A percentile compares a stretch with the other conserved stretches of the same genome.
phyloP scores from a whole-genome alignment of 2,888 invertebrate species.

The Eristalinus sepulchralis region DNA sequence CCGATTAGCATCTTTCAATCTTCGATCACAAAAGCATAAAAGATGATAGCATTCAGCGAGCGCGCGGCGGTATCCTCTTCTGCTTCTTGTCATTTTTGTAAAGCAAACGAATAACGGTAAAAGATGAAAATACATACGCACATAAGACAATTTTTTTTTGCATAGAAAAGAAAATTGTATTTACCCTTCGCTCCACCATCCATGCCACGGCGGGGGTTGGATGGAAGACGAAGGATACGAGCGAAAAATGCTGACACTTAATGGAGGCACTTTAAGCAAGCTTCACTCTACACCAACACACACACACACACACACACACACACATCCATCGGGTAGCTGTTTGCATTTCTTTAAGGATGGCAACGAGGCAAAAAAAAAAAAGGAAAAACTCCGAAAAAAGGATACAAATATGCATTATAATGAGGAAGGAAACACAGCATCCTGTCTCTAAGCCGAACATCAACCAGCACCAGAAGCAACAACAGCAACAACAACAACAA shows the following conservation, averaged over 20 bases:
- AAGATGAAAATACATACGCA: neutral
- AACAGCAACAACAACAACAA: neutral
- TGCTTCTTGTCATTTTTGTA: slow-evolving; percentile 1
- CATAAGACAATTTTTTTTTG: neutral
- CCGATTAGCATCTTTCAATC: slow-evolving; percentile 57
- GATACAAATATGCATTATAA: slow-evolving; percentile 57
- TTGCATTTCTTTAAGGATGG: slow-evolving; percentile 49
- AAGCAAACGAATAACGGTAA: neutral
- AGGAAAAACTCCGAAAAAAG: neutral
- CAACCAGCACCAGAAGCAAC: neutral
- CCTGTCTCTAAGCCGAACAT: slow-evolving; percentile 15
- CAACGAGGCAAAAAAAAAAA: neutral
- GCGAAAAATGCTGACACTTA: slow-evolving; percentile 27
- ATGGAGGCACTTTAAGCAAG: slow-evolving; percentile 56
- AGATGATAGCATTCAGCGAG: slow-evolving; percentile 36
- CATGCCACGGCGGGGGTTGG: neutral
- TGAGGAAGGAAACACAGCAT: slow-evolving; percentile 51
- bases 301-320: slow-evolving; percentile 1
- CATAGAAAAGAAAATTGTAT: slow-evolving; percentile 49
- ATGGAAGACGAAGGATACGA: neutral
- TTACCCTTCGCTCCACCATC: slow-evolving; percentile 8
- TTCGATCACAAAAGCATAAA: slow-evolving; percentile 61
- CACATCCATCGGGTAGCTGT: slow-evolving; percentile 1
- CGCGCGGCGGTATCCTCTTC: neutral
- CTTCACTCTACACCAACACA: slow-evolving; percentile 20